Evolutionary conservation across 2,797 vertebrate species (phyloP), one percentile per base, ranked within the genome.

Genomic region (Girardinus metallicus): DNA sequence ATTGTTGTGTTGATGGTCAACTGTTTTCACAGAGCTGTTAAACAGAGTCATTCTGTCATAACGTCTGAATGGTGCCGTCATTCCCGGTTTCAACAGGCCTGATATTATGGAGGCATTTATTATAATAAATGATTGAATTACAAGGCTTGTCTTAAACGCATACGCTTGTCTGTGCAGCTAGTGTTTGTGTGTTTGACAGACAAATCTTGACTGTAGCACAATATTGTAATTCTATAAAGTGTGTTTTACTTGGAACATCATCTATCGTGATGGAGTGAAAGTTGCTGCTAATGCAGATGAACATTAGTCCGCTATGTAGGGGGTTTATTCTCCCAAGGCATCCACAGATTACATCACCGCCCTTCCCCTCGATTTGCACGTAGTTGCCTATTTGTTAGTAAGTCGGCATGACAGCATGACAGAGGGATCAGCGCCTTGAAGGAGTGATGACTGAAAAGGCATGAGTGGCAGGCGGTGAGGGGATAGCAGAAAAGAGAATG

Each of bases 261-360:
- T 83, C 79, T 46, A 39, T 88, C 74, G 55, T 66, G 75, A 82
- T 86, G 78, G 34, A 75, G 68, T 76, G 34, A 77, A 78, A 81
- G 80, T 83, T 78, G 34, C 47, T 46, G 81, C 74, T 91, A 82
- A 89, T 89, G 86, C 77, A 77, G 81, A 85, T 62, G 85, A 89
- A 78, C 87, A 87, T 86, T 84, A 86, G 76, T 80, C 80, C 12
- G 74, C 86, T 21, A 49, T 60, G 80, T 15, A 1, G 31, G 71
- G 79, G 77, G 80, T 21, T 73, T 16, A 66, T 76, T 84, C 76
- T 82, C 89, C 68, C 18, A 15, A 74, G 87, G 85, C 77, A 5
- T 80, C 75, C 47, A 78, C 60, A 74, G 81, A 91, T 92, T 83
- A 91, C 88, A 89, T 90, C 86, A 91, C 75, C 9, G 72, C 74